These are phyloP conservation scores for Cheilosia urbana DNA, from an alignment of 2,888 invertebrate genomes.

Conservation along the genomic window DNA sequence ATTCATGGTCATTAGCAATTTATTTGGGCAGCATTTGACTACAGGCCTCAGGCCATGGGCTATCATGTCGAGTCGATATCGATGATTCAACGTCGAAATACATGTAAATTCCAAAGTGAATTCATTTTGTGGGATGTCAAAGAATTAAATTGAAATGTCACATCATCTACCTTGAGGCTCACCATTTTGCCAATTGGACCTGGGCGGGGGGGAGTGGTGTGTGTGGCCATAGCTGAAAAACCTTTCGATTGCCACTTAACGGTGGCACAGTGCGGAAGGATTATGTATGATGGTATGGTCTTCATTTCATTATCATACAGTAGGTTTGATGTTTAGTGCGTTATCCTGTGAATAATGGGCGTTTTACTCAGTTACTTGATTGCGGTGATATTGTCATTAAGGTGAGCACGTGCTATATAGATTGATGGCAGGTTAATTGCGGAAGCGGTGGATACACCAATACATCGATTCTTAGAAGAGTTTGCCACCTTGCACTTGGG, in stretches of 20 bases:
- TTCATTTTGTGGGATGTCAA: conserved; percentile 66
- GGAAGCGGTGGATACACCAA: background rate
- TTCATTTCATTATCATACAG: conserved; percentile 32
- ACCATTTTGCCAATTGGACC: conserved; percentile 36
- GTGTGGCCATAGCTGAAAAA: background rate
- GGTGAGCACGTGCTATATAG: conserved; percentile 19
- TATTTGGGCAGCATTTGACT: conserved; percentile 29
- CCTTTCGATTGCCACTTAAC: conserved; percentile 6
- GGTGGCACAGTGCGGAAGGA: background rate
- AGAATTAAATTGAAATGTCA: conserved; percentile 64
- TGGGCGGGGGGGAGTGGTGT: background rate
- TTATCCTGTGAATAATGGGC: conserved; percentile 34
- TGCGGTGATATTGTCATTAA: background rate
- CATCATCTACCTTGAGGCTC: conserved; percentile 55
- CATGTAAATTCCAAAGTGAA: conserved; percentile 29
- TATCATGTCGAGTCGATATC: background rate
- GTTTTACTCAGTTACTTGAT: conserved; percentile 33
- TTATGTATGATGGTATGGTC: conserved; percentile 1
- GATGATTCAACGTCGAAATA: background rate
- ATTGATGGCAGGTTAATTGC: background rate
- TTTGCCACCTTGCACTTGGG: background rate
- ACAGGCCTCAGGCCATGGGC: background rate
- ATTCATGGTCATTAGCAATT: conserved; percentile 68
- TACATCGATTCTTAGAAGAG: background rate
- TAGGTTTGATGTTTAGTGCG: conserved; percentile 17